Evolutionary conservation across 2,888 invertebrate species (phyloP).

Genomic region (Aquatica leii): DNA sequence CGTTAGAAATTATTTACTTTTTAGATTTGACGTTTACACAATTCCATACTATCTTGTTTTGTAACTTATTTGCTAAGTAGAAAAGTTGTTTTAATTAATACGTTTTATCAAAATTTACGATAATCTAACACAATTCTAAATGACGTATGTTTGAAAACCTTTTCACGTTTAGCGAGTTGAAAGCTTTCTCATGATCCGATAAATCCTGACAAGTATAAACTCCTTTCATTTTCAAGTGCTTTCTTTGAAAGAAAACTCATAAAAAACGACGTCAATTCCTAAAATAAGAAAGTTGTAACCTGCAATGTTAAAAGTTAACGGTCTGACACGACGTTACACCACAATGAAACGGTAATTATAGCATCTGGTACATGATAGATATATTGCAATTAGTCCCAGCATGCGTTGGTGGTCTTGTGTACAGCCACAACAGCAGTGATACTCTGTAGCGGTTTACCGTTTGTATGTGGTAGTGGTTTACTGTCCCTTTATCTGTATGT

Average conservation of each 20-base stretch:
- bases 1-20: too few species aligned
- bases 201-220: slow-evolving; percentile 57
- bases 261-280: neutral
- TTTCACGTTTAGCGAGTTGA: slow-evolving; percentile 19
- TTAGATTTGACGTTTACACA: too few species aligned
- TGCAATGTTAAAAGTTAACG: neutral
- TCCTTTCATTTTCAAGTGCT: neutral
- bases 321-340: neutral
- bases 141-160: too few species aligned
- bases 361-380: slow-evolving; percentile 33
- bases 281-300: slow-evolving; percentile 1
- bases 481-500: slow-evolving; percentile 22
- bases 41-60: too few species aligned
- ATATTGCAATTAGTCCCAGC: slow-evolving; percentile 33
- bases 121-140: too few species aligned
- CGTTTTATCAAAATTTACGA: too few species aligned
- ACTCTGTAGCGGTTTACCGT: slow-evolving; percentile 34
- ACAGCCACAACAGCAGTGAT: slow-evolving; percentile 32
- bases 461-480: slow-evolving; percentile 32
- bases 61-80: too few species aligned
- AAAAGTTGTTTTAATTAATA: too few species aligned
- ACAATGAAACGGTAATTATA: slow-evolving; percentile 12
- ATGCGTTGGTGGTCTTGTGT: slow-evolving; percentile 32
- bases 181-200: slow-evolving; percentile 54
- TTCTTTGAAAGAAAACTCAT: neutral